phyloP scores from a whole-genome alignment of 2,888 invertebrate species.

The Aleiodes testaceus region DNA sequence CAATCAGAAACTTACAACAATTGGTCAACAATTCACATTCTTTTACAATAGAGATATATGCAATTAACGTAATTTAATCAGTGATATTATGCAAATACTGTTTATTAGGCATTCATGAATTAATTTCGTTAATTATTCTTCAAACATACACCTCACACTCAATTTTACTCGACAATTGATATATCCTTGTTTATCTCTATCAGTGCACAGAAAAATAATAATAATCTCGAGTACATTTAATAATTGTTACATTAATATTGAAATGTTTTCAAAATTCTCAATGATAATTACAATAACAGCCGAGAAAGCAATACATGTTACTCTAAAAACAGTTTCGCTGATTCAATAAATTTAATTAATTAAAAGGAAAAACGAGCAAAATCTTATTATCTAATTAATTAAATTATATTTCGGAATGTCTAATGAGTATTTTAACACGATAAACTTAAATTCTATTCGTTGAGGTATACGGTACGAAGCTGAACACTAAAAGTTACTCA shows the following conservation, averaged over 20 bases:
- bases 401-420: conserved; percentile 9
- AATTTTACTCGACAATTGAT: conserved; percentile 9
- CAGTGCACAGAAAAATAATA: conserved; percentile 14
- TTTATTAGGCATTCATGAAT: conserved; percentile 34
- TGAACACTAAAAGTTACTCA: conserved; percentile 8
- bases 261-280: not conserved
- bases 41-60: conserved; percentile 23
- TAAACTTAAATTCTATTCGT: conserved; percentile 20
- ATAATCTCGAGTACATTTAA: conserved; percentile 2
- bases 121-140: conserved; percentile 1
- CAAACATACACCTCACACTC: not conserved
- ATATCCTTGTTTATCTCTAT: conserved; percentile 1
- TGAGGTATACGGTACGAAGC: conserved; percentile 18
- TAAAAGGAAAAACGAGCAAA: not conserved
- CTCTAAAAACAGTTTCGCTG: too few relatives aligned
- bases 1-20: conserved; percentile 53
- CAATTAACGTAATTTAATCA: conserved; percentile 18
- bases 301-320: not conserved
- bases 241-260: not conserved
- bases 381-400: not conserved
- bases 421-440: not conserved
- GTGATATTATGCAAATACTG: conserved; percentile 54
- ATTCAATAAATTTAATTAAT: not conserved
- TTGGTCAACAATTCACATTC: conserved; percentile 59
- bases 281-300: conserved; percentile 5